Conservation (phyloP, 92 coral and sea anemone genomes). For the Phymanthus crucifer region DNA sequence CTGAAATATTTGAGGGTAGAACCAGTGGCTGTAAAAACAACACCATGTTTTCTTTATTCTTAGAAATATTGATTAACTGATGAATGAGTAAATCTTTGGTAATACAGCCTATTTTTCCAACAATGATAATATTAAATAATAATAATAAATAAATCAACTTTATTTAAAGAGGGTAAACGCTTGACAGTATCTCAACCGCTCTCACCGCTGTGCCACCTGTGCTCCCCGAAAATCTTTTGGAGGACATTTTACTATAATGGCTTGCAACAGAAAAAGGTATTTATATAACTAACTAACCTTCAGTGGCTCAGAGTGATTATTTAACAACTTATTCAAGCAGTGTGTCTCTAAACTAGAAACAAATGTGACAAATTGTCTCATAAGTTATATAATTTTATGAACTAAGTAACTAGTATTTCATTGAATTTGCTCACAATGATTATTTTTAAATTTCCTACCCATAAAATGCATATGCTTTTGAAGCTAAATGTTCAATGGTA, state of each 20-base stretch:
- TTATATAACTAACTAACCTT: conserved; percentile 38
- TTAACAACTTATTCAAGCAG: conserved; percentile 75
- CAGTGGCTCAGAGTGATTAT: conserved; percentile 75
- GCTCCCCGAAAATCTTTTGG: too few relatives aligned
- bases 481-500: conserved; percentile 75
- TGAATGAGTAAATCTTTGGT: too few relatives aligned
- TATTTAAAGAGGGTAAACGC: too few relatives aligned
- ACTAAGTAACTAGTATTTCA: too few relatives aligned
- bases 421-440: not conserved
- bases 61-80: not conserved
- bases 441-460: not conserved
- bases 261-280: too few relatives aligned
- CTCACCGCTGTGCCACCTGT: too few relatives aligned
- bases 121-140: too few relatives aligned
- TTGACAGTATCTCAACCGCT: too few relatives aligned
- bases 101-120: too few relatives aligned
- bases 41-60: not conserved
- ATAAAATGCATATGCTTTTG: not conserved
- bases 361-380: not conserved
- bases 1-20: conserved; percentile 47
- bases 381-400: too few relatives aligned
- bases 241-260: not conserved
- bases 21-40: conserved; percentile 55
- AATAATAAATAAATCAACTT: too few relatives aligned
- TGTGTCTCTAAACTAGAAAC: conserved; percentile 54